Evolutionary conservation across 2,888 invertebrate genomes (phyloP).

Genomic region (Sisyra nigra): DNA sequence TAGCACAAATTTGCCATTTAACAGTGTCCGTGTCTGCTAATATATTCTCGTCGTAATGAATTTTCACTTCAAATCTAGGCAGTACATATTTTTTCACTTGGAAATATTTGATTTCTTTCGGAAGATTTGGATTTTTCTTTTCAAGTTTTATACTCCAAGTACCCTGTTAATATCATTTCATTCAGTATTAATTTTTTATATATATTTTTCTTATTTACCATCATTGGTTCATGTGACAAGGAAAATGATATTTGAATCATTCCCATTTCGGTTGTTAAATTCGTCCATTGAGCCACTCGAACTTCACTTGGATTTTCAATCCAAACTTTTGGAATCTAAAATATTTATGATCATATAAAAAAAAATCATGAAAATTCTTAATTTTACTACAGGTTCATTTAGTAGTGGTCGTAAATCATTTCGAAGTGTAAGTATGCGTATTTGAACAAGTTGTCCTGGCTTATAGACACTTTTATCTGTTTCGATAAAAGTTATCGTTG

Average conservation of each 20-base stretch:
- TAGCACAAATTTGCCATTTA: conserved; percentile 35
- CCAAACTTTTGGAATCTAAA: conserved; percentile 44
- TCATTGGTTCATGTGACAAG: conserved; percentile 20
- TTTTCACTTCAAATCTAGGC: conserved; percentile 39
- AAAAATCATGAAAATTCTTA: not conserved
- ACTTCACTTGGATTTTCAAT: conserved; percentile 47
- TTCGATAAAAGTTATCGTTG: conserved; percentile 32
- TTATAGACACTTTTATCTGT: conserved; percentile 38
- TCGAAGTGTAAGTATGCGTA: conserved; percentile 32
- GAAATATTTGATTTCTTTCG: conserved; percentile 26
- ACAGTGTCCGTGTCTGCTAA: conserved; percentile 28
- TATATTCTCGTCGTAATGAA: conserved; percentile 32
- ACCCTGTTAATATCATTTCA: conserved; percentile 25
- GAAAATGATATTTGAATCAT: conserved; percentile 33
- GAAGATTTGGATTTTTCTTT: conserved; percentile 19
- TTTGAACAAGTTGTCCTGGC: conserved; percentile 35
- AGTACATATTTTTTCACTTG: conserved; percentile 37
- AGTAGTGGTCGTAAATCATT: conserved; percentile 31
- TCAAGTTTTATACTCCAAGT: conserved; percentile 33
- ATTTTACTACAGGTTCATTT: conserved; percentile 12
- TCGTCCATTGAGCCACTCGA: conserved; percentile 45
- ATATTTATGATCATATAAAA: not conserved
- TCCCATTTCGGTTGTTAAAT: conserved; percentile 40
- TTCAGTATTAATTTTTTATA: not conserved
- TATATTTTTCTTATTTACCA: conserved; percentile 18